Conservation (phyloP, 2,113 vertebrate species). For the Pimephales promelas region DNA sequence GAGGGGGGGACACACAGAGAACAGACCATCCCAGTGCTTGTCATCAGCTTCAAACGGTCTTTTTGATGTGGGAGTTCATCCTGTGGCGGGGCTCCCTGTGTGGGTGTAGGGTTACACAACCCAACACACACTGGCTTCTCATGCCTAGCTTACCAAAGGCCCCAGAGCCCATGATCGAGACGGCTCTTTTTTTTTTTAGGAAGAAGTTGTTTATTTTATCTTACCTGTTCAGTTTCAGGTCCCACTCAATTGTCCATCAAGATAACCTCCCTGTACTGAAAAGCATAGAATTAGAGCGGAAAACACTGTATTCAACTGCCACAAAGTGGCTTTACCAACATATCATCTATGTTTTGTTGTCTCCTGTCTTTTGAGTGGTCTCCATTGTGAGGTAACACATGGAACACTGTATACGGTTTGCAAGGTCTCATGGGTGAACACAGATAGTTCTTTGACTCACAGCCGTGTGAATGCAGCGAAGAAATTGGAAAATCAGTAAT, state of each 20-base stretch:
- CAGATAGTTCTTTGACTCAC: slow-evolving; percentile 24
- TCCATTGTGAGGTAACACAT: neutral
- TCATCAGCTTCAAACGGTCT: slow-evolving; percentile 74
- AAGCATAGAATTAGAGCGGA: slow-evolving; percentile 29
- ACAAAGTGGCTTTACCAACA: slow-evolving; percentile 22
- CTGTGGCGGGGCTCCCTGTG: slow-evolving; percentile 60
- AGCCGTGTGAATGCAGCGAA: slow-evolving; percentile 55
- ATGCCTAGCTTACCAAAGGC: slow-evolving; percentile 49
- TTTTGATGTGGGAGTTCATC: slow-evolving; percentile 73
- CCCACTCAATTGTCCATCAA: slow-evolving; percentile 50
- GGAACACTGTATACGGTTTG: neutral
- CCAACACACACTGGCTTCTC: slow-evolving; percentile 58
- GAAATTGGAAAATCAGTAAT: slow-evolving; percentile 62
- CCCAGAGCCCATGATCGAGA: slow-evolving; percentile 48
- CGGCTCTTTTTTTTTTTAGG: slow-evolving; percentile 45
- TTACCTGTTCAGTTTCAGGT: slow-evolving; percentile 55
- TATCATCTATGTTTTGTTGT: slow-evolving; percentile 23
- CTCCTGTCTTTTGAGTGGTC: slow-evolving; percentile 32
- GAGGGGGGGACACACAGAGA: slow-evolving; percentile 58
- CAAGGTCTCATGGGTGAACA: slow-evolving; percentile 3
- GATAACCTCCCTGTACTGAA: slow-evolving; percentile 33
- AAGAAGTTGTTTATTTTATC: slow-evolving; percentile 58
- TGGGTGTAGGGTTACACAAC: slow-evolving; percentile 72
- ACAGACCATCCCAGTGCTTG: slow-evolving; percentile 68
- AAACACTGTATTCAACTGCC: slow-evolving; percentile 12